Conservation (phyloP, 1,140 invertebrate genomes). For the Zophobas morio region DNA sequence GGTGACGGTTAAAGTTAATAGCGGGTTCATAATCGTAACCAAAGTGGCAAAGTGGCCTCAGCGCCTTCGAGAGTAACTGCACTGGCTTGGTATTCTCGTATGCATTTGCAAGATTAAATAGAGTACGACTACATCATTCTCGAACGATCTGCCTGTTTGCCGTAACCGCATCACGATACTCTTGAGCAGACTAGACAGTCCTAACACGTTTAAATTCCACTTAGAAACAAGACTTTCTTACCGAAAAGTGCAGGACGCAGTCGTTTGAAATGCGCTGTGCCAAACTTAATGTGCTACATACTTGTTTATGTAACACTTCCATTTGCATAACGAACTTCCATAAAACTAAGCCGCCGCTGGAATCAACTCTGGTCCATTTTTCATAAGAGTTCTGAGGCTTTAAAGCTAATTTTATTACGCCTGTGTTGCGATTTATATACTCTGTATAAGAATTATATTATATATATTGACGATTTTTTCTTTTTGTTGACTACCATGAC, state of each 20-base stretch:
- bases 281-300: constrained; percentile 35
- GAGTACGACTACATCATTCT: constrained; percentile 25
- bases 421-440: too few relatives aligned
- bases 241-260: constrained; percentile 27
- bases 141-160: constrained; percentile 31
- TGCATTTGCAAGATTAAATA: constrained; percentile 29
- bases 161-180: constrained; percentile 17
- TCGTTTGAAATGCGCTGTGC: constrained; percentile 25
- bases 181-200: constrained; percentile 21
- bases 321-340: constrained; percentile 39
- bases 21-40: background rate
- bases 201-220: constrained; percentile 29
- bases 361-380: background rate
- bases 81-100: background rate
- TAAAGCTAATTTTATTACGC: too few relatives aligned
- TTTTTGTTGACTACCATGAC: too few relatives aligned
- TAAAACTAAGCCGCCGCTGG: constrained; percentile 6
- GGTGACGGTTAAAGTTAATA: background rate
- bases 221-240: constrained; percentile 26
- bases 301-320: constrained; percentile 13
- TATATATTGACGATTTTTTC: too few relatives aligned
- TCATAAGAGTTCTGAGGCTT: background rate
- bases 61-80: too few relatives aligned
- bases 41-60: background rate
- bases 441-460: too few relatives aligned